Evolutionary conservation across 2,888 invertebrate species (phyloP).

Genomic region (Tetramorium bicarinatum): DNA sequence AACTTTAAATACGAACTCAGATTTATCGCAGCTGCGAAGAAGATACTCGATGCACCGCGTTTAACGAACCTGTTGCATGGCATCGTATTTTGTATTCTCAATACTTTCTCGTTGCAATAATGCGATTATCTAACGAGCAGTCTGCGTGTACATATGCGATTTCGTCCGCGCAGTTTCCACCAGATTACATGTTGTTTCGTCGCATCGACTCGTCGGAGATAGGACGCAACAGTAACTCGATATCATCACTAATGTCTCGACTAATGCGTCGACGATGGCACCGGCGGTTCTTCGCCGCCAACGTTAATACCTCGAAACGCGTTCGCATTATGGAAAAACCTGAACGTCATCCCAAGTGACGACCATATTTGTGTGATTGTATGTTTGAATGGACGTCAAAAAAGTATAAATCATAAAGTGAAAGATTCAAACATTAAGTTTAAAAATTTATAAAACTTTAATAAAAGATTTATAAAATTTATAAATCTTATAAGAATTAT

Average conservation of each 20-base stretch:
- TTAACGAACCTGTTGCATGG: constrained; percentile 52
- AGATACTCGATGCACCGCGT: not conserved
- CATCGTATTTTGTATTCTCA: constrained; percentile 42
- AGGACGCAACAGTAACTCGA: constrained; percentile 61
- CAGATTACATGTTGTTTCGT: constrained; percentile 75
- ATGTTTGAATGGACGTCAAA: not conserved
- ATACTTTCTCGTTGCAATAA: constrained; percentile 38
- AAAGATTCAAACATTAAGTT: not conserved
- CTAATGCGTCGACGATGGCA: constrained; percentile 69
- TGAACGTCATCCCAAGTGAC: not conserved
- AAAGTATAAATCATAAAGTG: not conserved
- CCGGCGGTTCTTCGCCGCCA: constrained; percentile 42
- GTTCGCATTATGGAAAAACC: constrained; percentile 58
- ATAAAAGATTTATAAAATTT: not conserved
- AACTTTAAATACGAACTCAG: not conserved
- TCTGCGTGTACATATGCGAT: constrained; percentile 46
- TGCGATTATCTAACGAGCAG: constrained; percentile 50
- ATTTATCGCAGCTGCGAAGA: constrained; percentile 22
- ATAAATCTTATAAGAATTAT: too few relatives aligned
- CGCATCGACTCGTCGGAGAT: constrained; percentile 68
- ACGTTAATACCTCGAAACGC: constrained; percentile 32
- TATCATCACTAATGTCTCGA: constrained; percentile 75
- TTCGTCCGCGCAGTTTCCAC: constrained; percentile 70
- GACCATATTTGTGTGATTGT: not conserved
- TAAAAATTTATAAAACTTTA: not conserved